Base-by-base conservation (phyloP, 1,140 invertebrate genomes). In the Dermatophagoides farinae region DNA sequence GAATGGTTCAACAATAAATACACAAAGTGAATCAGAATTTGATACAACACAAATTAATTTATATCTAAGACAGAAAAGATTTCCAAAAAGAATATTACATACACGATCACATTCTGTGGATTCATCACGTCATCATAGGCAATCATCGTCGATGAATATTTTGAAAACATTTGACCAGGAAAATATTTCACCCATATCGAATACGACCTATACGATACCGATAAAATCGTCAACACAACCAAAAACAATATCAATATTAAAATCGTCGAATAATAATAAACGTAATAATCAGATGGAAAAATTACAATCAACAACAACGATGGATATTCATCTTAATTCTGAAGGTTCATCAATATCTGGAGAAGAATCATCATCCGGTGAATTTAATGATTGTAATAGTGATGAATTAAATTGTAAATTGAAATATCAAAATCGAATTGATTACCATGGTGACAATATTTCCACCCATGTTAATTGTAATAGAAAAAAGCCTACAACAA, bases 321-420 rank as follows among this genome's bases (percentile, higher is more conserved):
- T 18, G 23, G 22, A 4, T 5, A 20, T 50, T 23, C 40, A 10
- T 14, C 37, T 60, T 1, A 60, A 60, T 40, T 60, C 58, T 49
- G 58, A 60, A 41, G 58, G 58, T n/a, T 60, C 58, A 10, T 60
- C 58, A 22, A 38, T 60, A 38, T 60, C 58, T 6, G 58, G 31
- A 4, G 58, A 60, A 43, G 31, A 31, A 31, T 31, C 31, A 31
- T 31, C 10, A n/a, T 49, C 23, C 5, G 41, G 58, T 52, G 58
- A 60, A 18, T 50, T n/a, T 49, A n/a, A 38, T 11, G 8, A 44
- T 25, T 14, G 25, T 25, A 57, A 23, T n/a, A n/a, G n/a, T 57
- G 11, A 18, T 20, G 31, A 57, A n/a, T 41, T 16, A n/a, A n/a
- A n/a, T n/a, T n/a, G n/a, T n/a, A n/a, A n/a, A n/a, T n/a, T n/a